Base-by-base conservation (phyloP, 1,140 invertebrate species). In the Papilio xuthus region DNA sequence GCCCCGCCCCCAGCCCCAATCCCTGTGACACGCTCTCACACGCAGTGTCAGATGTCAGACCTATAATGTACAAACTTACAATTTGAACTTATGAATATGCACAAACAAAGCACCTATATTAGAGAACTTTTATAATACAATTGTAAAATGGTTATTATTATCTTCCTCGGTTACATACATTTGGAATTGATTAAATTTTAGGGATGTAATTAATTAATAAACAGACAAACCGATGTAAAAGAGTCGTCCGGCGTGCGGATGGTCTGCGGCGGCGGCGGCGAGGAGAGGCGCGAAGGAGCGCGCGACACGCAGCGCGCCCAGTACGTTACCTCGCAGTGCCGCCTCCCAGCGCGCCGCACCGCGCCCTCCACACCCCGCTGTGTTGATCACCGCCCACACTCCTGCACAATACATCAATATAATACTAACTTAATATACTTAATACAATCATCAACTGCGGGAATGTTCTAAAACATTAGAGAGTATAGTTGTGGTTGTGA, bases 341-440 rank as follows among this genome's bases (percentile, higher is more conserved):
- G 95, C 95, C 86, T 97, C 97, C 97, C 97, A 97, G 84, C 96
- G 96, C 1, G 95, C 92, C 2, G 96, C 95, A 77, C 97, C 97
- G 95, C 78, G 96, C 93, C 89, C 96, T 94, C 73, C 96, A 95
- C 80, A 95, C 15, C 97, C 97, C 13, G 96, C 96, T 1, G 97
- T 97, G 88, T 97, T 97, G 63, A 98, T 96, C 4, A 98, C 96
- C 44, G 97, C 97, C 96, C 96, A 97, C 75, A 98, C 95, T 81
- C 97, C 97, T 97, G 79, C 2, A 83, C 81, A 74, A 12, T 28
- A 73, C 44, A 47, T 1, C 15, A 37, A 37, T 7, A 37, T 37
- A 37, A 37, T 7, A 37, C 32, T 37, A 37, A 4, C 32, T 4
- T 37, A 37, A 37, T 7, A 37, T 7, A 37, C 18, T 47, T 47